A percentile compares a stretch with the other conserved stretches of the same genome.
These are phyloP conservation scores for Neomorphus geoffroyi DNA, from an alignment of 2,797 vertebrate species.

Conservation along the genomic window DNA sequence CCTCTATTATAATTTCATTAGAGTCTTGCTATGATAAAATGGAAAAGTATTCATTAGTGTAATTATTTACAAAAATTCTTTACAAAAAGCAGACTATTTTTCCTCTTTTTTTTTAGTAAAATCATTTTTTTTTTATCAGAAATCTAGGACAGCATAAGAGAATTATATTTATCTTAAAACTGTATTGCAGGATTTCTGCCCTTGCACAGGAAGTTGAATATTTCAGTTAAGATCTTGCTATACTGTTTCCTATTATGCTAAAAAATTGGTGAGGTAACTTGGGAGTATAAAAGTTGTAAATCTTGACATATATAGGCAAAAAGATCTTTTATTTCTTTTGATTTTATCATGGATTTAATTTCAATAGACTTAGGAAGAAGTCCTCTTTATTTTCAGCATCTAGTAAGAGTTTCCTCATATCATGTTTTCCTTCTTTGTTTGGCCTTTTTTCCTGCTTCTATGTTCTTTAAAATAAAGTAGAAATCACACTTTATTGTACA, in stretches of 20 bases:
- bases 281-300: neutral
- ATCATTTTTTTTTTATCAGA: neutral
- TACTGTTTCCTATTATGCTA: neutral
- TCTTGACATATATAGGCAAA: neutral
- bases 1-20: neutral
- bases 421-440: neutral
- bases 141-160: neutral
- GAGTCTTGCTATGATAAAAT: neutral
- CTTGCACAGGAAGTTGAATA: neutral
- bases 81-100: neutral
- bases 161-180: neutral
- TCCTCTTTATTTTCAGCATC: neutral
- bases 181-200: neutral
- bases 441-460: fast-evolving
- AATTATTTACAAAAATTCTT: neutral
- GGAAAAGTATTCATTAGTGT: neutral
- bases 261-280: neutral
- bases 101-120: neutral
- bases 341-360: constrained; percentile 2
- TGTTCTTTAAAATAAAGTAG: neutral
- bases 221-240: neutral
- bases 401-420: neutral
- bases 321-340: neutral
- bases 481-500: neutral
- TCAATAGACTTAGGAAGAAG: neutral